phyloP scores from a whole-genome alignment of 2,113 vertebrate genomes.

The Macheiramphus alcinus region DNA sequence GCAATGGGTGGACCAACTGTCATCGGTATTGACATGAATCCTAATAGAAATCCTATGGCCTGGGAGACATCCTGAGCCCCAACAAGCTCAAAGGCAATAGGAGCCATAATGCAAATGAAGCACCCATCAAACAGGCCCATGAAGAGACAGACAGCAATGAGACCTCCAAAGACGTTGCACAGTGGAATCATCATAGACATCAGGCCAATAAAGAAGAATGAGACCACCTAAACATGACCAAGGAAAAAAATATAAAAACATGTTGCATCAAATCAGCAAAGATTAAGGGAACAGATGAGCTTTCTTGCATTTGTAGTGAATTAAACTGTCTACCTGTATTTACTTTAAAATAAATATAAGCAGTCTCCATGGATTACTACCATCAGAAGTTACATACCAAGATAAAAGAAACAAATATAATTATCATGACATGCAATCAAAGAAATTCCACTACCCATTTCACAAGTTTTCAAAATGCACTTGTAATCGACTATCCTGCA shows the following conservation, averaged over 20 bases:
- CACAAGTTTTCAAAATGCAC: neutral
- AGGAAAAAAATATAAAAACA: neutral
- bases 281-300: neutral
- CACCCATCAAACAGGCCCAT: conserved; percentile 98
- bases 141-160: conserved; percentile 91
- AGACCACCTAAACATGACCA: conserved; percentile 77
- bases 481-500: neutral
- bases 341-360: neutral
- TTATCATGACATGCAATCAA: neutral
- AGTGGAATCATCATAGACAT: conserved; percentile 99
- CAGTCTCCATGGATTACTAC: neutral
- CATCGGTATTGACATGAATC: conserved; percentile 96
- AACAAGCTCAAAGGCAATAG: conserved; percentile 94
- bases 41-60: conserved; percentile 94
- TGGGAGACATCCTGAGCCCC: conserved; percentile 89
- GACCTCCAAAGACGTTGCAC: conserved; percentile 82
- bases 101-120: conserved; percentile 98
- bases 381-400: neutral
- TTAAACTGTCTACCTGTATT: neutral
- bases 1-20: conserved; percentile 92
- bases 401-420: neutral
- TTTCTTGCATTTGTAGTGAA: neutral
- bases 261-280: neutral
- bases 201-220: conserved; percentile 91
- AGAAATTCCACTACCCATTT: neutral